phyloP scores from a whole-genome alignment of 2,888 invertebrate genomes.

The Mythimna lalbum region DNA sequence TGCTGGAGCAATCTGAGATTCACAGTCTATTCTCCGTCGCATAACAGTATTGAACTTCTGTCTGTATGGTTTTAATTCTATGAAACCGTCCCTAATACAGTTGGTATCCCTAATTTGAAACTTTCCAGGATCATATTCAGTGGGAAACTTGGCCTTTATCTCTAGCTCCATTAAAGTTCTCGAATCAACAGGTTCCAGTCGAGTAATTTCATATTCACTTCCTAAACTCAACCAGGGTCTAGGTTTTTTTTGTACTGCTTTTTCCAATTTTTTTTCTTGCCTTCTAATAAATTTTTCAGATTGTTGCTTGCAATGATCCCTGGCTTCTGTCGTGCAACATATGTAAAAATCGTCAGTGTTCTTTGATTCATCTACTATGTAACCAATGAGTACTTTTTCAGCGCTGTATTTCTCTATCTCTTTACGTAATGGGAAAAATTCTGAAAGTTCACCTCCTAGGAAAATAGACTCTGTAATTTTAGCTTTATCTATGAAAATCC shows the following conservation, averaged over 20 bases:
- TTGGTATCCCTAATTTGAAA: constrained; percentile 90
- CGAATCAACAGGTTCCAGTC: constrained; percentile 86
- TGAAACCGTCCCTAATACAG: constrained; percentile 92
- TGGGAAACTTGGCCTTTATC: constrained; percentile 92
- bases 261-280: constrained; percentile 90
- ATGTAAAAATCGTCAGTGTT: constrained; percentile 93
- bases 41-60: constrained; percentile 90
- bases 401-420: constrained; percentile 81
- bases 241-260: constrained; percentile 90
- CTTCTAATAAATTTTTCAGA: constrained; percentile 89
- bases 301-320: constrained; percentile 88
- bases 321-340: constrained; percentile 90
- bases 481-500: constrained; percentile 92
- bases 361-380: constrained; percentile 91
- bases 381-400: constrained; percentile 91
- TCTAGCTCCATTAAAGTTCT: constrained; percentile 92
- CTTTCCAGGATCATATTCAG: constrained; percentile 80
- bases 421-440: constrained; percentile 80
- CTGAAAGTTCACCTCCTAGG: constrained; percentile 87
- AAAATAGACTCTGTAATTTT: constrained; percentile 92
- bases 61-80: constrained; percentile 92
- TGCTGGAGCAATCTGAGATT: constrained; percentile 91
- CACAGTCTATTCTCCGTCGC: constrained; percentile 90
- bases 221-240: constrained; percentile 92
- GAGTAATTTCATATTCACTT: constrained; percentile 92